Evolutionary conservation across 2,888 invertebrate genomes (phyloP), one percentile per base, ranked within the genome.

Genomic region (Oegoconia quadripuncta): DNA sequence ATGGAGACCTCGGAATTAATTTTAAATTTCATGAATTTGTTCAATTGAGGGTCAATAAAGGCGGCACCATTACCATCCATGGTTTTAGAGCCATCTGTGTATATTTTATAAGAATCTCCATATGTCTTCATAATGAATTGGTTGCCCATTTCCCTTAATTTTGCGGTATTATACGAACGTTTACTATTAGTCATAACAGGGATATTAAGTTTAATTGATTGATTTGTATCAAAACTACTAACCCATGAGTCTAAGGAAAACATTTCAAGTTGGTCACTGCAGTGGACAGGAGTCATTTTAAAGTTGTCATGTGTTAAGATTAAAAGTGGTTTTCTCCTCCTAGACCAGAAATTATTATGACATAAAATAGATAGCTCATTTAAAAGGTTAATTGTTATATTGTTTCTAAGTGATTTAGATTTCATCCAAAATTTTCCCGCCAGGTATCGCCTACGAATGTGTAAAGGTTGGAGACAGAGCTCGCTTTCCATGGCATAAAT

Each of bases 401-500:
- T 29, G n/a, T 11, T n/a, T n/a, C 6, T 8, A 6, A 13, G n/a
- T 8, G 29, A 29, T 11, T 15, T 13, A 1, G 14, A 8, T 15
- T 25, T 34, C 2, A 34, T 14, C 8, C 13, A 13, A 23, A 23
- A 34, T 15, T 34, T 34, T 9, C 14, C 9, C 0, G 23, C 34
- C 13, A 34, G 13, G 17, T 11, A 27, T 4, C 8, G 1, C 11
- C 26, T 8, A 11, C 34, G n/a, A 16, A n/a, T n/a, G n/a, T n/a
- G n/a, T n/a, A n/a, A n/a, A n/a, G n/a, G n/a, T n/a, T n/a, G n/a
- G n/a, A n/a, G 12, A 38, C 29, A 34, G 3, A 48, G 20, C 12
- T 48, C 48, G 22, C 17, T 33, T 11, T 48, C 41, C 48, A 48
- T 45, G 3, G 37, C 48, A 34, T 45, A 43, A 9, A 48, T 41